Percentiles rank a stretch among this genome's conserved stretches.
phyloP scores from a whole-genome alignment of 2,888 invertebrate species.

The Lottia scabra region DNA sequence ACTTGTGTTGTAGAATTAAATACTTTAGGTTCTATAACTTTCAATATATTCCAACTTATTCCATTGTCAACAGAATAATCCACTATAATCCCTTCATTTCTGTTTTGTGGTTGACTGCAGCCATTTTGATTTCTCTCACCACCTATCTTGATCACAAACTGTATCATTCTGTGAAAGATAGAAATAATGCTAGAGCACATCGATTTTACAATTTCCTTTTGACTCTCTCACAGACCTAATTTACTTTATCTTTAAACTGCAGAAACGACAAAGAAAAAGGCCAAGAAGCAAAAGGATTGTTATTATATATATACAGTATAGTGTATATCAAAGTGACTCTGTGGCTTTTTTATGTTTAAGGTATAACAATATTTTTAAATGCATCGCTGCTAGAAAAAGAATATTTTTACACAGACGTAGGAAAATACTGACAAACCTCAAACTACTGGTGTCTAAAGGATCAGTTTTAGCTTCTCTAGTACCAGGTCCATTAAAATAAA shows the following conservation, averaged over 20 bases:
- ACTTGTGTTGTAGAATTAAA: slow-evolving; percentile 53
- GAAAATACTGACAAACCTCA: slow-evolving; percentile 46
- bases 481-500: slow-evolving; percentile 66
- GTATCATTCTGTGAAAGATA: slow-evolving; percentile 56
- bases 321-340: no score
- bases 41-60: slow-evolving; percentile 63
- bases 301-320: no score
- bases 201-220: no score
- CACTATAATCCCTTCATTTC: slow-evolving; percentile 65
- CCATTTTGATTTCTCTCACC: slow-evolving; percentile 43
- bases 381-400: no score
- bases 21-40: slow-evolving; percentile 57
- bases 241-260: no score
- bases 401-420: no score
- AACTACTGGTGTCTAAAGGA: slow-evolving; percentile 61
- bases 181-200: background rate
- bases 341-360: no score
- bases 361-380: no score
- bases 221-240: no score
- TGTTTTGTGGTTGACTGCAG: slow-evolving; percentile 54
- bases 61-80: slow-evolving; percentile 67
- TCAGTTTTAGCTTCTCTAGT: slow-evolving; percentile 65
- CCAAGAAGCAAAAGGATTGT: no score
- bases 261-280: no score
- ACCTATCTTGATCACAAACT: slow-evolving; percentile 66